Evolutionary conservation across 2,888 invertebrate species (phyloP).

Genomic region (Rhagium mordax): DNA sequence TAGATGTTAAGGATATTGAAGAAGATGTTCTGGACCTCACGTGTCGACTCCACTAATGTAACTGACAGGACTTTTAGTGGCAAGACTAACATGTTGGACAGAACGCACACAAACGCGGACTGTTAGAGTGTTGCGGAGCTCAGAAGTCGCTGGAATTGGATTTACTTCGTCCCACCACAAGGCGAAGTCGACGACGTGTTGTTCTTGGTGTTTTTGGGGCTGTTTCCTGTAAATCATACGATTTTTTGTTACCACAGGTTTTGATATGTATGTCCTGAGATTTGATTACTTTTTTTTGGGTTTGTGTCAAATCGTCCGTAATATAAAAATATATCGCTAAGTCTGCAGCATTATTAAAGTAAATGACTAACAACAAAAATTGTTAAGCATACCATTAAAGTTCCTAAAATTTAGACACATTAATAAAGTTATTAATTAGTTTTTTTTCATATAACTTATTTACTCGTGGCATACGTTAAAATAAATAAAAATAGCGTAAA

Average conservation of each 20-base stretch:
- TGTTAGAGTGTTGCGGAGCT: conserved; percentile 26
- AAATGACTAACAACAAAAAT: neutral
- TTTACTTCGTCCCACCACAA: conserved; percentile 24
- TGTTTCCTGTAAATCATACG: neutral
- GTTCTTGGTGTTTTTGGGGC: conserved; percentile 17
- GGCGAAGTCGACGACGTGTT: conserved; percentile 11
- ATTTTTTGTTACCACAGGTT: neutral
- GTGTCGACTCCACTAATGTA: conserved; percentile 24
- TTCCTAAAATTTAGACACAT: too few relatives aligned
- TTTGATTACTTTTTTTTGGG: too few relatives aligned
- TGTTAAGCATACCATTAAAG: too few relatives aligned
- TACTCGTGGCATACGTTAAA: too few relatives aligned
- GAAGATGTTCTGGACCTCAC: conserved; percentile 31
- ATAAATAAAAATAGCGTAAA: too few relatives aligned
- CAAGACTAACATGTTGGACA: conserved; percentile 37
- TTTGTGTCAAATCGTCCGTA: neutral
- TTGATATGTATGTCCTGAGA: neutral
- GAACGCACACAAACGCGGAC: conserved; percentile 31
- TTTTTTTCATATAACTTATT: too few relatives aligned
- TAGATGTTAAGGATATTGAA: conserved; percentile 14
- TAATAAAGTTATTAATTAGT: too few relatives aligned
- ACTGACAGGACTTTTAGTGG: conserved; percentile 33
- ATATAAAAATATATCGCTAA: neutral
- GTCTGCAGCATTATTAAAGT: neutral
- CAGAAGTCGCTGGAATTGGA: conserved; percentile 32